Base-by-base conservation (phyloP, 1,140 invertebrate genomes). In the Hestina assimilis region DNA sequence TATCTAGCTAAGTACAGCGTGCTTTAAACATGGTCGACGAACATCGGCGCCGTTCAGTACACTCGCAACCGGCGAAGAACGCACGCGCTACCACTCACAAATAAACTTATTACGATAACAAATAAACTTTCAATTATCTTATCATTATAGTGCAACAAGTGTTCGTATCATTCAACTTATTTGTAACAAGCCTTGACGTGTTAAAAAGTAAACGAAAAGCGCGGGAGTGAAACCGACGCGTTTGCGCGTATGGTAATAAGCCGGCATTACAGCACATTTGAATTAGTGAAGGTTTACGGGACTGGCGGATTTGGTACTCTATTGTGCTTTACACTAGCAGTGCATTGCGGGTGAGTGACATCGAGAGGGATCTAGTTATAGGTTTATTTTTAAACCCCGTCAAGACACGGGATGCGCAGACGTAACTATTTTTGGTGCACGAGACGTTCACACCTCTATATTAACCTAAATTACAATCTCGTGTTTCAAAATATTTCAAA, bases 331-430 rank as follows among this genome's bases (percentile, higher is more conserved):
- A 57, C 64, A 53, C 56, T 59, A 69, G 55, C 43, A 59, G 66
- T 78, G 69, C 64, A 70, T 60, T 57, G 62, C 63, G 71, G 81
- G 83, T 84, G 81, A 87, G 83, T 87, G 79, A 86, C 83, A 84
- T 66, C 55, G 72, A 21, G 64, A 54, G 57, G 59, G 63, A 72
- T 68, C 71, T 79, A 81, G 69, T 51, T 59, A 38, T 58, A 63
- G 66, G 61, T 78, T 75, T 86, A 86, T 86, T 86, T 86, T 80
- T 83, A 82, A 69, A 72, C 67, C 55, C 14, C 56, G 42, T 55
- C 63, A 57, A 70, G 66, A 58, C 70, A 59, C 66, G 72, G 55
- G 74, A 81, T 79, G 76, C 72, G 65, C 75, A 63, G 57, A 61
- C 70, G 72, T 59, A 75, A 67, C 83, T 87, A 84, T 87, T 87